These are phyloP conservation scores for Notarius quadriscutis DNA, from an alignment of 2,113 vertebrate species.

Conservation along the genomic window DNA sequence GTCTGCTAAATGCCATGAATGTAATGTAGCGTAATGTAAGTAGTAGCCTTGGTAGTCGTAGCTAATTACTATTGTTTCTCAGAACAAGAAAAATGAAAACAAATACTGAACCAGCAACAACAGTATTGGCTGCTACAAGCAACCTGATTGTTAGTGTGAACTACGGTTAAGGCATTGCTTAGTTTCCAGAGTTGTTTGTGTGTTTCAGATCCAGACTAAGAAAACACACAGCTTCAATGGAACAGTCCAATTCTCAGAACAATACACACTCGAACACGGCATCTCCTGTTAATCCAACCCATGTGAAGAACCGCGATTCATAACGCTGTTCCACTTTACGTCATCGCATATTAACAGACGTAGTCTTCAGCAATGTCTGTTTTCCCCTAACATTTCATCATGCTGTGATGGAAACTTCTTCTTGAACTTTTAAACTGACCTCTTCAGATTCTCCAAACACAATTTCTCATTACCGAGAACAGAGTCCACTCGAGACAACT, in stretches of 20 bases:
- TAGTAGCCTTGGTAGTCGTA: too few relatives aligned
- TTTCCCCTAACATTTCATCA: slow-evolving; percentile 1
- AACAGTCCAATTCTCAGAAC: neutral
- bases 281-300: too few relatives aligned
- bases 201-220: neutral
- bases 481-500: neutral
- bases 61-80: neutral
- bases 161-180: neutral
- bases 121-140: neutral
- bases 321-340: neutral
- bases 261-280: neutral
- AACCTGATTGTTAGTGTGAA: neutral
- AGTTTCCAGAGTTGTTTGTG: neutral
- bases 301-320: too few relatives aligned
- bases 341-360: neutral
- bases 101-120: neutral
- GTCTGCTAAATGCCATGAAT: too few relatives aligned
- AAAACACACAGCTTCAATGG: neutral
- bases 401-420: neutral
- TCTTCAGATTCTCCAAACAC: slow-evolving; percentile 11
- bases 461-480: neutral
- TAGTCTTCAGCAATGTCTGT: neutral
- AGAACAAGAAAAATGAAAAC: neutral
- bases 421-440: neutral
- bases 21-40: too few relatives aligned